Evolutionary conservation across 92 coral and sea anemone genomes (phyloP), one percentile per base, ranked within the genome.

Genomic region (Diadumene lineata): DNA sequence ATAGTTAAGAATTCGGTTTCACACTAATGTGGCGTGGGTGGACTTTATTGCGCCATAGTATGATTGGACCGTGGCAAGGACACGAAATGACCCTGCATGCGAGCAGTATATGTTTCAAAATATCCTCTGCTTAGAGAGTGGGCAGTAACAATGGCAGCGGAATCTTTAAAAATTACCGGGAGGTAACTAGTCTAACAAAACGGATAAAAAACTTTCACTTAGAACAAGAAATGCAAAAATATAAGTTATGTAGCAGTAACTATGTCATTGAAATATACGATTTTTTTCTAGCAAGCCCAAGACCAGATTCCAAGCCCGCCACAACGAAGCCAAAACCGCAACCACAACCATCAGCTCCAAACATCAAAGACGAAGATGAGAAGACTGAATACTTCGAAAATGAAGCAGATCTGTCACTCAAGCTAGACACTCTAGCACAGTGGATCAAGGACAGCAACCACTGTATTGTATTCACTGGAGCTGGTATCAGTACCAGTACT

Each of bases 401-500:
- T 29, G 88, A 86, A 56, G 87, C 80, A 34, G 79, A 30, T 16
- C 62, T 89, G 65, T 43, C 62, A 7, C 56, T 51, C 16, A 89
- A 89, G 60, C 78, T 82, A 30, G 81, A 79, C 17, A 46, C 58
- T 1, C 86, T 89, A 25, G 68, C 78, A 22, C 24, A 61, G 34
- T 89, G 94, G 94, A 79, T 89, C 13, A 60, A 60, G 25, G 84
- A 86, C 29, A 89, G 94, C 70, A 77, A 73, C 3, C 79, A 89
- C 64, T 89, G 90, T 33, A 79, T 89, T 31, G 83, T 79, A 16
- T 89, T 89, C 44, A 89, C 94, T 11, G 94, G 94, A 0, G 94
- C 94, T 9, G 94, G 94, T 19, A 78, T 89, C 22, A 89, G 94
- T 55, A 89, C 94, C 6, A 89, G 94, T 38, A 79, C 91, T 25